A percentile compares a stretch with the other conserved stretches of the same genome.
Evolutionary conservation across 2,888 invertebrate species (phyloP).

Genomic region (Petrolisthes manimaculis): DNA sequence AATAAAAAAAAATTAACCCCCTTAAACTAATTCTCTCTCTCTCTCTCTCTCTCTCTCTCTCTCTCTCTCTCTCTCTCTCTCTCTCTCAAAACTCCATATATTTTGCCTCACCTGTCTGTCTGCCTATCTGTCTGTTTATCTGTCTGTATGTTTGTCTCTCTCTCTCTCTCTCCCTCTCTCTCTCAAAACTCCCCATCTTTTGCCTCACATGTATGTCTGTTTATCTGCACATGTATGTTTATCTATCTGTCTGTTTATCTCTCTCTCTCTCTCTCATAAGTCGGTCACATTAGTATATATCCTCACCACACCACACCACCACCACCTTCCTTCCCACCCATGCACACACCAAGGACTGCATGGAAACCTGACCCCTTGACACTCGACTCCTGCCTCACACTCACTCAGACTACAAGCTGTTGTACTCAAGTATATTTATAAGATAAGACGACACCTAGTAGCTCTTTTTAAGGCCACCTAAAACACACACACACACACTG

Average conservation of each 20-base stretch:
- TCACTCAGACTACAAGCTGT: neutral
- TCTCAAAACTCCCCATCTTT: too few species aligned
- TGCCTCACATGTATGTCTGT: neutral
- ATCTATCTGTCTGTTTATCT: too few species aligned
- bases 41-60: constrained; percentile 24
- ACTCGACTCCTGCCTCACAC: neutral
- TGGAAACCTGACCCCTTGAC: neutral
- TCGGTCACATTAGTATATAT: neutral
- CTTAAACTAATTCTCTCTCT: neutral
- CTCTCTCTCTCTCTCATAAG: neutral
- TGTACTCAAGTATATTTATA: neutral
- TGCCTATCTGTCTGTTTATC: neutral
- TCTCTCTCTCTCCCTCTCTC: too few species aligned
- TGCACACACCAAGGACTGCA: neutral
- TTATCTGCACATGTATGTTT: too few species aligned
- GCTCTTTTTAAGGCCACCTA: too few species aligned
- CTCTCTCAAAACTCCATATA: neutral
- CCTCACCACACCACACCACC: neutral
- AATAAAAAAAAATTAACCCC: too few species aligned
- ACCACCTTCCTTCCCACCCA: neutral
- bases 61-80: constrained; percentile 19
- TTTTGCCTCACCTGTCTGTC: neutral
- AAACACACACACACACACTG: constrained; percentile 5
- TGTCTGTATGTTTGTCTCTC: too few species aligned
- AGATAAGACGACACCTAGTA: too few species aligned